Percentiles rank a stretch among this genome's conserved stretches.
These are phyloP conservation scores for Propithecus perrieri DNA, from an alignment of 2,797 vertebrate species.

Conservation along the genomic window DNA sequence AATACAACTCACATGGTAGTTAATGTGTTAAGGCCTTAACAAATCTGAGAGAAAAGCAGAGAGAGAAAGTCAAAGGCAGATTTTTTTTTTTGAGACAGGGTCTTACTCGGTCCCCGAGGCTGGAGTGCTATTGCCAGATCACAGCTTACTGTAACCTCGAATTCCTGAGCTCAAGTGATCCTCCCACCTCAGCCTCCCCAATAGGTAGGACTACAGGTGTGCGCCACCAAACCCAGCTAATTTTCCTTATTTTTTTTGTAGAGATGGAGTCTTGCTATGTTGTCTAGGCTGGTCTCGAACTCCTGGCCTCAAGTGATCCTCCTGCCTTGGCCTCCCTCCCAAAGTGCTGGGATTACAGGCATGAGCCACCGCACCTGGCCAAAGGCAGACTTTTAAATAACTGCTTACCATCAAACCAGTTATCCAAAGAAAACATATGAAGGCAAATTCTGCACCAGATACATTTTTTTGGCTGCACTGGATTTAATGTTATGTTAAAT, in stretches of 20 bases:
- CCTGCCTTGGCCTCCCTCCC: background rate
- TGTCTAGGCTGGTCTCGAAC: background rate
- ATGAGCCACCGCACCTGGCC: background rate
- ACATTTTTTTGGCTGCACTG: constrained; percentile 34
- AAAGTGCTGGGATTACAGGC: background rate
- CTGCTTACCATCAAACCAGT: constrained; percentile 42
- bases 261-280: background rate
- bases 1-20: no score
- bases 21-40: background rate
- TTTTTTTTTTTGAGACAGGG: background rate
- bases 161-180: background rate
- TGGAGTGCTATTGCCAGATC: background rate
- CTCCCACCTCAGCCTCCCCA: background rate
- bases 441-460: constrained; percentile 10
- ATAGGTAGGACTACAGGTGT: background rate
- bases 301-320: background rate
- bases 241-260: background rate
- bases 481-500: constrained; percentile 54
- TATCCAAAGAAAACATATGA: constrained; percentile 39
- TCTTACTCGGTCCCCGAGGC: background rate
- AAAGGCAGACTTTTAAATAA: constrained; percentile 62
- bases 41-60: constrained; percentile 25
- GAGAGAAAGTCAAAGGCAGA: background rate
- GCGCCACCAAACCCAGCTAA: background rate
- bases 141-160: background rate